These are phyloP conservation scores for Thyatira batis DNA, from an alignment of 2,888 invertebrate genomes.

Conservation along the genomic window DNA sequence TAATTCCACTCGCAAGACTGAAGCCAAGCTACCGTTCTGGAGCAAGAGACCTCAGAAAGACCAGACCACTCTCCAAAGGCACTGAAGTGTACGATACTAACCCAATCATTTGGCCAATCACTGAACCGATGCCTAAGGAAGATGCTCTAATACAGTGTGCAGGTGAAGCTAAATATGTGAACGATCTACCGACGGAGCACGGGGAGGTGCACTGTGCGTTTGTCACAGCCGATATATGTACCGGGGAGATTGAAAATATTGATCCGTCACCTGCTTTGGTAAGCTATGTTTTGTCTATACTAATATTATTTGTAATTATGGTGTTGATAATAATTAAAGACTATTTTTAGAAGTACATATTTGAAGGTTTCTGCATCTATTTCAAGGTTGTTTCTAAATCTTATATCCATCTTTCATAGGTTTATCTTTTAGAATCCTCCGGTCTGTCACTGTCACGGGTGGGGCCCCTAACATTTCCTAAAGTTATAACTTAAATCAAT, in stretches of 20 bases:
- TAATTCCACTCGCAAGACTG: conserved; percentile 70
- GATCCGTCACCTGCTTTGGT: conserved; percentile 85
- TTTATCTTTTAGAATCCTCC: no score
- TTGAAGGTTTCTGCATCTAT: no score
- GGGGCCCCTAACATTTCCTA: no score
- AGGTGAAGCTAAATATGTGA: conserved; percentile 86
- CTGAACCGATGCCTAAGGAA: conserved; percentile 84
- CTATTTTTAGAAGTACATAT: not conserved
- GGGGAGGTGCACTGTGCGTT: conserved; percentile 87
- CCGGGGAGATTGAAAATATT: conserved; percentile 82
- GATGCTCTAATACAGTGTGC: conserved; percentile 84
- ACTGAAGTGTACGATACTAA: conserved; percentile 85
- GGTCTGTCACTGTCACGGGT: no score
- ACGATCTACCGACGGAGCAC: conserved; percentile 81
- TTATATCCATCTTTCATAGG: no score
- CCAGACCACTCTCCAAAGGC: conserved; percentile 83
- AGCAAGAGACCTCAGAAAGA: conserved; percentile 63
- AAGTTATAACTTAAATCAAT: no score
- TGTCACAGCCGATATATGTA: conserved; percentile 78
- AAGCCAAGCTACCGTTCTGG: conserved; percentile 78
- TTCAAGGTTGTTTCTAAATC: no score
- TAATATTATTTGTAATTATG: no score
- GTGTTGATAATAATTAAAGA: not conserved
- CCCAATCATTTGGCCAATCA: conserved; percentile 84
- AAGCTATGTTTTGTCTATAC: conserved; percentile 25